These are phyloP conservation scores for Carassius gibelio DNA, from an alignment of 2,113 vertebrate genomes.

Conservation along the genomic window DNA sequence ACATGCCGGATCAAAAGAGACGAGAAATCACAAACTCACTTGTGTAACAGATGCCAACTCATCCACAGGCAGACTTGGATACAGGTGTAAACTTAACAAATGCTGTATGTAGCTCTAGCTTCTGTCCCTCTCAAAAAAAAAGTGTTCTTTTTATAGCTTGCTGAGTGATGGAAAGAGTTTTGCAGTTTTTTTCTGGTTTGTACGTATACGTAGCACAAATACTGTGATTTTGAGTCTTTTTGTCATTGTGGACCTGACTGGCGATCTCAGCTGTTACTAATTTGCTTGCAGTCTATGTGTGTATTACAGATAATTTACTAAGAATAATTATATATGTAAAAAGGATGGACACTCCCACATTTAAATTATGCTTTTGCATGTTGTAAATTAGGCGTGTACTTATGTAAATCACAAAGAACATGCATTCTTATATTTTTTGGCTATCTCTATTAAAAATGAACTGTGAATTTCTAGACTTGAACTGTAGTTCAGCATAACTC, in stretches of 20 bases:
- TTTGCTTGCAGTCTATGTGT: too few species aligned
- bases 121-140: background rate
- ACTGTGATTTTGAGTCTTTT: background rate
- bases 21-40: constrained; percentile 3
- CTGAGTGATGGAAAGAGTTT: background rate
- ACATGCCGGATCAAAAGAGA: constrained; percentile 34
- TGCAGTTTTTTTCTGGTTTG: background rate
- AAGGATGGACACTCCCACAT: too few species aligned
- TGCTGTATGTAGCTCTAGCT: background rate
- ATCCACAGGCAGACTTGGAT: background rate
- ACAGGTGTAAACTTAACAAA: background rate
- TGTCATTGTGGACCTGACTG: too few species aligned
- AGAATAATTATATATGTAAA: too few species aligned
- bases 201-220: background rate
- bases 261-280: too few species aligned
- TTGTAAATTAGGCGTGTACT: too few species aligned
- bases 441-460: too few species aligned
- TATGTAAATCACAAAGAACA: too few species aligned
- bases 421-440: too few species aligned
- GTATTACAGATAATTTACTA: too few species aligned
- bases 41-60: background rate
- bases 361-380: too few species aligned
- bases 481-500: background rate
- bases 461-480: too few species aligned
- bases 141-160: background rate